Base-by-base conservation (phyloP, 35 echinoderm and acorn worm species). In the Stichopus chloronotus region DNA sequence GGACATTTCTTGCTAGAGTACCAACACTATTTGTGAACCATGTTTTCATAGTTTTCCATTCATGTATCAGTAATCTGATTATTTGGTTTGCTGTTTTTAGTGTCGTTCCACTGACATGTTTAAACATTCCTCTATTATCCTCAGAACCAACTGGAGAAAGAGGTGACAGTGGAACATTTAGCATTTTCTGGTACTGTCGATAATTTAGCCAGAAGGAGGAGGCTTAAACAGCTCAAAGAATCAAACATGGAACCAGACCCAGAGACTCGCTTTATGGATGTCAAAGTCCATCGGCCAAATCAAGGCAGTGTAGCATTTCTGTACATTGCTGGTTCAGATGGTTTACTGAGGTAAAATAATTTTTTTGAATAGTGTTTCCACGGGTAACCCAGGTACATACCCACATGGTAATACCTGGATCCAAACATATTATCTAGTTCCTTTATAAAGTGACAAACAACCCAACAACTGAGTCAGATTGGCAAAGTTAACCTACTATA, bases 231-330 rank as follows among this genome's bases (percentile, higher is more conserved):
- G 55, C 87, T 90, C 5, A 88, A 79, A 61, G 65, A 55, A 25
- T 14, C 93, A 1, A 90, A 78, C 71, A 23, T 4, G 7, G 71
- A 79, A 59, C 20, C 78, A 16, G 93, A 94, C 81, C 72, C 93
- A 61, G 93, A 94, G 78, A 94, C 93, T 43, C 55, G 93, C 20
- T 94, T 90, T 57, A 94, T 94, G 93, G 86, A 84, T 17, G 78
- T 90, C 43, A 90, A 78, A 55, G 72, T 94, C 14, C 58, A 71
- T 6, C 16, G 76, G 52, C 56, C 76, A 22, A 63, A 65, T 20
- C 25, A 53, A 21, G 93, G 53, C 63, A 24, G 61, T 52, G 74
- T 56, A 10, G 63, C 59, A 19, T 90, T 94, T 16, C 54, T 94
- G 7, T 59, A 78, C n/a, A 61, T 94, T 9, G 93, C 85, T 63